These are phyloP conservation scores for Drosophila fulvimacula DNA, from an alignment of 2,888 invertebrate species.

Conservation along the genomic window DNA sequence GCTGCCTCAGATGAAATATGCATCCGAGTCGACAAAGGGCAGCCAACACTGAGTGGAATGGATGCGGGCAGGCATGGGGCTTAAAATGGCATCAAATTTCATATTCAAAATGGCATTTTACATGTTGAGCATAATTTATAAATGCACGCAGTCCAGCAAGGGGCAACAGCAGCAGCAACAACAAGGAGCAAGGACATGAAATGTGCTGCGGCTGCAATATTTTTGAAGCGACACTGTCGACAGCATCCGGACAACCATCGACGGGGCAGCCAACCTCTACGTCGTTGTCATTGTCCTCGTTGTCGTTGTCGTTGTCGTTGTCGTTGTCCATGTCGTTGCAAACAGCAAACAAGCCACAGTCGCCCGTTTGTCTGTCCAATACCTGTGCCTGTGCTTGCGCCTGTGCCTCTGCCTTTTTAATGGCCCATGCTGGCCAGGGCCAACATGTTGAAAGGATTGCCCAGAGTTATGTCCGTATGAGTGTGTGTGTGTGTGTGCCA, in stretches of 20 bases:
- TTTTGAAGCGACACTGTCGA: constrained; percentile 79
- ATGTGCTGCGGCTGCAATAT: constrained; percentile 77
- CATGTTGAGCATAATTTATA: constrained; percentile 85
- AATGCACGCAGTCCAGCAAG: constrained; percentile 70
- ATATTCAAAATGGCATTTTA: constrained; percentile 85
- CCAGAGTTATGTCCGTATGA: constrained; percentile 60
- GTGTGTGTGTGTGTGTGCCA: constrained; percentile 56
- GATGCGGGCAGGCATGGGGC: constrained; percentile 51
- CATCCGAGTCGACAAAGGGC: constrained; percentile 53
- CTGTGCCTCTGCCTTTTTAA: constrained; percentile 50
- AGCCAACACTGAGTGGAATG: constrained; percentile 3
- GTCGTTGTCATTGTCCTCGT: constrained; percentile 20
- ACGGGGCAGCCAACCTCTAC: constrained; percentile 39
- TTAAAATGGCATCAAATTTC: constrained; percentile 84
- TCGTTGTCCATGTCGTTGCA: constrained; percentile 64
- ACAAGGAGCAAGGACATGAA: constrained; percentile 57
- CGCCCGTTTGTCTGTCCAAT: constrained; percentile 30
- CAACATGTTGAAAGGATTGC: constrained; percentile 79
- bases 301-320: constrained; percentile 49
- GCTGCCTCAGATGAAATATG: constrained; percentile 27
- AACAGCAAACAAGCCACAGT: constrained; percentile 77
- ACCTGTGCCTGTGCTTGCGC: constrained; percentile 37
- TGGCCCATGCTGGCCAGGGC: constrained; percentile 60
- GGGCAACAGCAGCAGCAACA: constrained; percentile 22
- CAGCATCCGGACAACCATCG: constrained; percentile 49